Conservation (phyloP, 2,888 invertebrate species). For the Drosophila algonquin region DNA sequence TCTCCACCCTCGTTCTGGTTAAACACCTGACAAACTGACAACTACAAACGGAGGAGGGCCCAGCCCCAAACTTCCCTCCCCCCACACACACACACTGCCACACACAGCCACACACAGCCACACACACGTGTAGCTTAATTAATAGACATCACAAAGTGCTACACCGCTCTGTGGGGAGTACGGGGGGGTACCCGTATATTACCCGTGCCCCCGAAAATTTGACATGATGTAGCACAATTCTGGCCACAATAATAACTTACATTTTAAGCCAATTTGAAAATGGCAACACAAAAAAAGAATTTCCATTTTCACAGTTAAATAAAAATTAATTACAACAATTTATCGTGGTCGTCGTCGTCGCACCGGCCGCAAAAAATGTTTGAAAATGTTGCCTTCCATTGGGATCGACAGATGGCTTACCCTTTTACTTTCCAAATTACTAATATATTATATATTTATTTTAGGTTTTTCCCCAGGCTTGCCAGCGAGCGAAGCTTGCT, state of each 20-base stretch:
- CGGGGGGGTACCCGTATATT: constrained; percentile 54
- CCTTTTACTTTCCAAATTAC: not conserved
- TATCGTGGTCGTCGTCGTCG: constrained; percentile 70
- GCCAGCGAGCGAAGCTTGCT: no score
- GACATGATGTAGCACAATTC: constrained; percentile 65
- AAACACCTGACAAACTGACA: constrained; percentile 37
- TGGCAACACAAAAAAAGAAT: constrained; percentile 55
- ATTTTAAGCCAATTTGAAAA: constrained; percentile 81
- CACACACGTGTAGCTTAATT: constrained; percentile 69
- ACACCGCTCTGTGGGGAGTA: constrained; percentile 15
- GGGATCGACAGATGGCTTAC: constrained; percentile 7
- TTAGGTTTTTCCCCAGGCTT: no score
- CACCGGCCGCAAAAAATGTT: constrained; percentile 51
- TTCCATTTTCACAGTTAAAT: constrained; percentile 81
- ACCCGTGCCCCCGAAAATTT: constrained; percentile 11
- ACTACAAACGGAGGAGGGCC: constrained; percentile 3
- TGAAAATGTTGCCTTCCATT: not conserved
- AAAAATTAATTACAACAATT: constrained; percentile 82
- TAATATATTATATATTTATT: not conserved
- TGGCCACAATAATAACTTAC: constrained; percentile 80
- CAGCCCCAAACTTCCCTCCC: not conserved
- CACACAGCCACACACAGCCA: constrained; percentile 37
- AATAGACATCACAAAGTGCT: constrained; percentile 74
- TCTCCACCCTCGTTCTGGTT: constrained; percentile 14
- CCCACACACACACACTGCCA: constrained; percentile 4